Percentiles rank a stretch among this genome's conserved stretches.
Conservation (phyloP, 2,888 invertebrate genomes). For the Sialis lutaria region DNA sequence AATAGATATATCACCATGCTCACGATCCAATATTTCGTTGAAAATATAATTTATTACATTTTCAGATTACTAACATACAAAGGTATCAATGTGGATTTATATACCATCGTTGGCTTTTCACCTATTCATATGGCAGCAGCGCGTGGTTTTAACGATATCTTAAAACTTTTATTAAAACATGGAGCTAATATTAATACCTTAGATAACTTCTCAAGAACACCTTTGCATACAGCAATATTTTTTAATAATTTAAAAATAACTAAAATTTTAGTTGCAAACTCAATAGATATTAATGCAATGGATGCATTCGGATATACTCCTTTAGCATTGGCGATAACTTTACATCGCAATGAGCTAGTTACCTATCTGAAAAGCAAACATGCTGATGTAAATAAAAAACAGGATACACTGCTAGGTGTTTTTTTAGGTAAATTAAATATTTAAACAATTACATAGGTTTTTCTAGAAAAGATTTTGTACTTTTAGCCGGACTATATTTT, state of each 20-base stretch:
- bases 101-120: constrained; percentile 1
- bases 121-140: constrained; percentile 7
- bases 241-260: constrained; percentile 13
- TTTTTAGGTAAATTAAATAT: no score
- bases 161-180: constrained; percentile 6
- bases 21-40: no score
- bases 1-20: no score
- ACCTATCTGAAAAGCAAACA: constrained; percentile 6
- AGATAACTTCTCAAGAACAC: background rate
- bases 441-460: no score
- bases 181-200: constrained; percentile 2
- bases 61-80: background rate
- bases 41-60: background rate
- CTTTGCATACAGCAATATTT: background rate
- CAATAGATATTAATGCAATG: constrained; percentile 22
- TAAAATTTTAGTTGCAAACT: constrained; percentile 20
- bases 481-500: no score
- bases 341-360: constrained; percentile 24
- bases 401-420: no score
- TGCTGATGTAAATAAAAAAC: no score
- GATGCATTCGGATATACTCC: constrained; percentile 31
- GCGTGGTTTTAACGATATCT: constrained; percentile 1
- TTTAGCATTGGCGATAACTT: constrained; percentile 26
- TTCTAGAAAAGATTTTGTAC: no score
- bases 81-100: background rate